Base-by-base conservation (phyloP, 2,888 invertebrate species). In the Scaptomyza caliginosa region DNA sequence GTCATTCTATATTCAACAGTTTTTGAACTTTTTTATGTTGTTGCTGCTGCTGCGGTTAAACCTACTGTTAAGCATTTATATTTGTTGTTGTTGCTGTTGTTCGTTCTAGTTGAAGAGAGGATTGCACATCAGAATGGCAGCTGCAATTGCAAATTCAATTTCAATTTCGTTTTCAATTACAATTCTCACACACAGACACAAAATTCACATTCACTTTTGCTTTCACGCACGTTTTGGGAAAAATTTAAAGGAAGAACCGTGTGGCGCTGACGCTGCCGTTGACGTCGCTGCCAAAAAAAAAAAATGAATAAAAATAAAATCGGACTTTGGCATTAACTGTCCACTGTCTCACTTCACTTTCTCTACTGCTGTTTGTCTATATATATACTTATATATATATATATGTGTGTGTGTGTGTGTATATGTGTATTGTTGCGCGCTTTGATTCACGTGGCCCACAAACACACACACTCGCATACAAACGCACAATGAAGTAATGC, bases 1-100 rank as follows among this genome's bases (percentile, higher is more conserved):
- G 78, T 86, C 86, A 88, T 88, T 86, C 83, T 88, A 88, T 85
- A 89, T 88, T 88, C 88, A 88, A 88, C 88, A 89, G 88, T 88
- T 88, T 79, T 71, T 42, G 36, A 64, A 38, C 59, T 63, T 64
- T 66, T 67, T 73, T 34, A 48, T 49, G 64, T 46, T 49, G 26
- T 38, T 67, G 36, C 39, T 36, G 36, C 23, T 34, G 40, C 48
- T 48, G 43, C n/a, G 17, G 30, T 19, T 49, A 5, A 40, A 13
- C 23, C 19, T 30, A 17, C 39, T 24, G 39, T 42, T 43, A 32
- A 24, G 10, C 54, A 60, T 48, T 77, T 65, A 57, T 40, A 38
- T n/a, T 26, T 45, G 21, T 21, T 58, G 48, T 19, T 36, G 26
- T 30, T 48, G 28, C n/a, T 38, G 7, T 24, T 19, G 28, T 48